phyloP scores from a whole-genome alignment of 2,888 invertebrate species.

The Brachyopa scutellaris region DNA sequence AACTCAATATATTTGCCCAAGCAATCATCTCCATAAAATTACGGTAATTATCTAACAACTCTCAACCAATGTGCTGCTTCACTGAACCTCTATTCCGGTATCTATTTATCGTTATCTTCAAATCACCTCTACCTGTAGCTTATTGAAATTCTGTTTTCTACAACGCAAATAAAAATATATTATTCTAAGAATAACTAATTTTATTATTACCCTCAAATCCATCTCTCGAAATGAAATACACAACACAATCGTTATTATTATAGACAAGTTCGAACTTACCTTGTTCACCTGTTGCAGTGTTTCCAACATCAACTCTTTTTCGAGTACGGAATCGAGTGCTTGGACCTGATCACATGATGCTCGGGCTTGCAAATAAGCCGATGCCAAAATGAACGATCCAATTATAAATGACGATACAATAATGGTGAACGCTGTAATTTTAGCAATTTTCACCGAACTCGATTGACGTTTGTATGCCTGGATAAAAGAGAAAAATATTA shows the following conservation, averaged over 20 bases:
- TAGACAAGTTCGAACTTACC: constrained; percentile 76
- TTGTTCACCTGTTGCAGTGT: constrained; percentile 87
- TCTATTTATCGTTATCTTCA: constrained; percentile 33
- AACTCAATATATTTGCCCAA: constrained; percentile 4
- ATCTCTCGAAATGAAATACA: too few relatives aligned
- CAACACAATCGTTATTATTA: neutral
- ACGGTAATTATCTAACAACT: constrained; percentile 46
- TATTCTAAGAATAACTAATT: too few relatives aligned
- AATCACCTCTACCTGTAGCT: constrained; percentile 22
- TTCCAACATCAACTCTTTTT: constrained; percentile 88
- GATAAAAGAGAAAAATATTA: constrained; percentile 67
- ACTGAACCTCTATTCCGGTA: constrained; percentile 37
- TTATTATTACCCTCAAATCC: too few relatives aligned
- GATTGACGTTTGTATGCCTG: constrained; percentile 92
- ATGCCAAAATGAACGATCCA: constrained; percentile 91
- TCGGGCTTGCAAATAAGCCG: constrained; percentile 91
- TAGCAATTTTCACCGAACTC: constrained; percentile 92
- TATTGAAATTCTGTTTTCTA: constrained; percentile 26
- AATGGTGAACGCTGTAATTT: constrained; percentile 92
- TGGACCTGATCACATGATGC: constrained; percentile 90
- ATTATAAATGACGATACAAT: constrained; percentile 91
- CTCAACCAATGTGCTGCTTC: constrained; percentile 23
- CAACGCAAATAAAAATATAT: neutral
- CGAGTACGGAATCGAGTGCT: constrained; percentile 86
- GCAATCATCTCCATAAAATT: constrained; percentile 37